Conservation (phyloP, 2,113 vertebrate genomes). For the Equus przewalskii region DNA sequence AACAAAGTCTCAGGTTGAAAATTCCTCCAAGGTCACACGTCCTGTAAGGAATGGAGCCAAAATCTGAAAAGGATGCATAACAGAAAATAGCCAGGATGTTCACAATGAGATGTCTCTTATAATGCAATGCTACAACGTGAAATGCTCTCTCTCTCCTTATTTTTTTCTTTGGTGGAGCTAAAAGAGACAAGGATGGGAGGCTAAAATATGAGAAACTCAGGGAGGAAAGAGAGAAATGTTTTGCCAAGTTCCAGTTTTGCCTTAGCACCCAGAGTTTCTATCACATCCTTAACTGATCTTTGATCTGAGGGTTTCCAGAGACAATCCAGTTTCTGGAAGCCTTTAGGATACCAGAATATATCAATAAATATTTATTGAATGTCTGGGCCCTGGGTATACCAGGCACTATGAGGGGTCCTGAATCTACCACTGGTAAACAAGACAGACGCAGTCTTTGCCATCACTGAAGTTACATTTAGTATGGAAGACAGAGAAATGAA, state of each 20-base stretch:
- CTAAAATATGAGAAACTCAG: neutral
- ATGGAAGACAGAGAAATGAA: neutral
- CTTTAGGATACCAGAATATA: neutral
- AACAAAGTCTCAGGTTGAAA: neutral
- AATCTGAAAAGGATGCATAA: neutral
- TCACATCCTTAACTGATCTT: constrained; percentile 1
- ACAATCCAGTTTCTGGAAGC: constrained; percentile 11
- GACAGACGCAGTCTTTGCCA: neutral
- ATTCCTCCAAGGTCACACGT: neutral
- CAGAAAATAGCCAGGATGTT: neutral
- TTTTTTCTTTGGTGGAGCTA: neutral
- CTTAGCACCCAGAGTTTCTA: neutral
- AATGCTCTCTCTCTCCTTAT: too few species aligned
- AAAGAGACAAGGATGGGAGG: neutral
- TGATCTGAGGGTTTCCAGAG: constrained; percentile 35
- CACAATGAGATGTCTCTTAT: neutral
- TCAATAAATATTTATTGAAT: neutral
- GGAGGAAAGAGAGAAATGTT: neutral
- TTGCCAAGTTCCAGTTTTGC: constrained; percentile 8
- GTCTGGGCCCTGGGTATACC: neutral
- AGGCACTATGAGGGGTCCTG: neutral
- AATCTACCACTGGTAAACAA: neutral
- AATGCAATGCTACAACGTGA: neutral
- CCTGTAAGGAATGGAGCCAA: neutral
- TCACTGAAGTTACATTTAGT: neutral